These are phyloP conservation scores for Sebastes jordani DNA, from an alignment of 2,797 vertebrate species.

Conservation along the genomic window DNA sequence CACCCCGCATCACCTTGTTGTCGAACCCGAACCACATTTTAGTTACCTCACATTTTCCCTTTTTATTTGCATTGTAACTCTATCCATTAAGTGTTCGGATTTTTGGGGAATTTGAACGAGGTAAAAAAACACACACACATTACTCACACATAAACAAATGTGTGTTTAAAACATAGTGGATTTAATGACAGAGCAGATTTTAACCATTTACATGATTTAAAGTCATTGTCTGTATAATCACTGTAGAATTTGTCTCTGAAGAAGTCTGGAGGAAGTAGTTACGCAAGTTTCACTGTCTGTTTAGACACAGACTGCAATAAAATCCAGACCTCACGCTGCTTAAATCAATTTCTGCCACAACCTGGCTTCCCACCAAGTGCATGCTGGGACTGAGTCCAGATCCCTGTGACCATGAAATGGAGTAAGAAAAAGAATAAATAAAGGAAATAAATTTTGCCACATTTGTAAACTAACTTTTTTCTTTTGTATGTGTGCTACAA, in stretches of 20 bases:
- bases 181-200: constrained; percentile 23
- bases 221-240: neutral
- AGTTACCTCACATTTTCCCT: neutral
- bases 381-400: constrained; percentile 43
- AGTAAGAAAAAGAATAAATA: constrained; percentile 37
- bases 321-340: constrained; percentile 47
- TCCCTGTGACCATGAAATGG: constrained; percentile 26
- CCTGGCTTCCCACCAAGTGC: constrained; percentile 27
- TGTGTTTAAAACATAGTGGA: neutral
- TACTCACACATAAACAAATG: neutral
- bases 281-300: constrained; percentile 40
- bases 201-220: constrained; percentile 22
- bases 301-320: constrained; percentile 48
- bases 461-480: constrained; percentile 44
- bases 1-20: neutral
- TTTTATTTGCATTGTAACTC: neutral
- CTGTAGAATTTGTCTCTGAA: constrained; percentile 15
- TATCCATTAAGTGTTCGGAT: neutral
- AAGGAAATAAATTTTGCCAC: constrained; percentile 38
- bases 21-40: neutral
- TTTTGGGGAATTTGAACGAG: neutral
- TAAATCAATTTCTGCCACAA: constrained; percentile 55
- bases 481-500: constrained; percentile 47
- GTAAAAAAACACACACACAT: neutral
- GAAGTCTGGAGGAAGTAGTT: constrained; percentile 27